A percentile compares a stretch with the other conserved stretches of the same genome.
Conservation (phyloP, 2,113 vertebrate genomes). For the Thinocorus orbignyianus region DNA sequence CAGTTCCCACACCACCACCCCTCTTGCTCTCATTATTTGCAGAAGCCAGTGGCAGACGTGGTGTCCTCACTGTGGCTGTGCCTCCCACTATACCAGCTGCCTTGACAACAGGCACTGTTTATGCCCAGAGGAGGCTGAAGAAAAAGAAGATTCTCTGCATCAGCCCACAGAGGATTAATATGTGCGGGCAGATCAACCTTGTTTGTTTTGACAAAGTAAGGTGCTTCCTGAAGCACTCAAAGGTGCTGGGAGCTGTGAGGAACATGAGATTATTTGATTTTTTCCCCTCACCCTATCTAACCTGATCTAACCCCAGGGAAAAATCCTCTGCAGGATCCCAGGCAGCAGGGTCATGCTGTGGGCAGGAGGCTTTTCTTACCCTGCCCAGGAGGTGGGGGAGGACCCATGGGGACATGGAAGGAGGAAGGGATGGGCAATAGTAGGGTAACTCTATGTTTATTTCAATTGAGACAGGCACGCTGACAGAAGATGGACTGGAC, state of each 20-base stretch:
- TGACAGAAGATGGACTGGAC: constrained; percentile 78
- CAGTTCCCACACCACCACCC: rapidly evolving
- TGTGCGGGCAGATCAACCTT: constrained; percentile 77
- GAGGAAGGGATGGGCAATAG: neutral
- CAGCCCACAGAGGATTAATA: constrained; percentile 75
- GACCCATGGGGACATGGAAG: neutral
- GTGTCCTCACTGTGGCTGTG: constrained; percentile 49
- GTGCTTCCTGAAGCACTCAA: neutral
- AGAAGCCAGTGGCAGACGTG: constrained; percentile 7
- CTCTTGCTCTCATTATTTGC: neutral
- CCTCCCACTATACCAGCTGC: constrained; percentile 67
- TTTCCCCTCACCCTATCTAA: neutral
- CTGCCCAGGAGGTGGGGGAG: neutral
- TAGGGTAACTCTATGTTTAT: neutral
- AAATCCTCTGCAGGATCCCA: neutral
- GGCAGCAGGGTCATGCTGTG: rapidly evolving
- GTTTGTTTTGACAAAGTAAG: constrained; percentile 79
- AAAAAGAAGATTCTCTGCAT: constrained; percentile 74
- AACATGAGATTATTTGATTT: neutral
- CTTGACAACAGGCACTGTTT: constrained; percentile 70
- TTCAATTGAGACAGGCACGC: constrained; percentile 68
- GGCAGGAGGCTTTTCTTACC: neutral
- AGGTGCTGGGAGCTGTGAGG: neutral
- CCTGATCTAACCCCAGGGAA: neutral
- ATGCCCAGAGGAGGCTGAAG: constrained; percentile 74